A percentile compares a stretch with the other conserved stretches of the same genome.
These are phyloP conservation scores for Hyphantria cunea DNA, from an alignment of 1,140 invertebrate species.

Conservation along the genomic window DNA sequence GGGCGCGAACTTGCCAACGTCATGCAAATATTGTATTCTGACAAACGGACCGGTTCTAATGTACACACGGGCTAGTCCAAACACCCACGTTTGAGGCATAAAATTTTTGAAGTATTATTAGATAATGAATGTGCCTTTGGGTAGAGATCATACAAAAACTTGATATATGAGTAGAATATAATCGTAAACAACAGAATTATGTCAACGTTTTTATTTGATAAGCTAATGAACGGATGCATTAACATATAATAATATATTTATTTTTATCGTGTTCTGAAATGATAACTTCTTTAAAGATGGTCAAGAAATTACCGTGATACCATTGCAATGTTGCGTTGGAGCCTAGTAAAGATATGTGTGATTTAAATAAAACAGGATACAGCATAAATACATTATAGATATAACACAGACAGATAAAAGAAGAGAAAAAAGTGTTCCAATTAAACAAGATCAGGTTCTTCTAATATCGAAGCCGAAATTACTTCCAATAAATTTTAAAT, in stretches of 20 bases:
- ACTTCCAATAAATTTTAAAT: conserved; percentile 67
- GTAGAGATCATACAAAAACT: neutral
- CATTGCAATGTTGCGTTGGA: no score
- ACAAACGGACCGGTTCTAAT: conserved; percentile 52
- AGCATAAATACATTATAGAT: conserved; percentile 10
- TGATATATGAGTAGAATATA: neutral
- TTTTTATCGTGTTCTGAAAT: no score
- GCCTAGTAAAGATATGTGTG: neutral
- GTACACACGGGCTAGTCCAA: conserved; percentile 38
- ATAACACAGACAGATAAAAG: conserved; percentile 10
- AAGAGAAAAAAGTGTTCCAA: conserved; percentile 43
- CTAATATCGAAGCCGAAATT: conserved; percentile 41
- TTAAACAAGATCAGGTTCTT: conserved; percentile 48
- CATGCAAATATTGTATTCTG: conserved; percentile 53
- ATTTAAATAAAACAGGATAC: conserved; percentile 13
- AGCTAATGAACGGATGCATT: neutral
- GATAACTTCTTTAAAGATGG: no score
- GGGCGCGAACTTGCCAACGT: conserved; percentile 39
- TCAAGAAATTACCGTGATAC: no score
- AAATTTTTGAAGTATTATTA: conserved; percentile 25
- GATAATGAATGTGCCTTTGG: conserved; percentile 19
- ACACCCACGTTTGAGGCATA: conserved; percentile 27
- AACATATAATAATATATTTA: no score
- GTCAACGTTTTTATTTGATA: neutral
- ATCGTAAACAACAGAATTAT: neutral